phyloP scores from a whole-genome alignment of 1,140 invertebrate genomes.

The Macrobrachium rosenbergii region DNA sequence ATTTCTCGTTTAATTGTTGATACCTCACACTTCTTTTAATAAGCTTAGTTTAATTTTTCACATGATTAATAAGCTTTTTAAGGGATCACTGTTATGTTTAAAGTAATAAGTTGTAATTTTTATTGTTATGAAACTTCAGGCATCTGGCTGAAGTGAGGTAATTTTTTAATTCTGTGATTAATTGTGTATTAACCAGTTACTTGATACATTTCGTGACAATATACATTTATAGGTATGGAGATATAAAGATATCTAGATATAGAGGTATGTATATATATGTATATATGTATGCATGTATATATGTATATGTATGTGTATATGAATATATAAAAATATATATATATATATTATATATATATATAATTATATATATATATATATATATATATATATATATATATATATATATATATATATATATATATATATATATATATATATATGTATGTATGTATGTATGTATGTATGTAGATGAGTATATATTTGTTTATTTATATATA shows the following conservation, averaged over 20 bases:
- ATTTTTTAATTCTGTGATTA: too few species aligned
- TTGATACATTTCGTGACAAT: too few species aligned
- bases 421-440: slow-evolving; percentile 8
- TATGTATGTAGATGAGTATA: neutral
- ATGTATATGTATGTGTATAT: neutral
- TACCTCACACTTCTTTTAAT: too few species aligned
- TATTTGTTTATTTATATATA: neutral
- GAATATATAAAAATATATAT: neutral
- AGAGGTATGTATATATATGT: neutral
- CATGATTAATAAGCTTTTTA: too few species aligned
- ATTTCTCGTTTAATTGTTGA: too few species aligned
- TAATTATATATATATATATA: neutral
- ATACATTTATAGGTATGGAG: too few species aligned
- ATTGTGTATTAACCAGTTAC: too few species aligned
- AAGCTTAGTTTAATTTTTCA: too few species aligned
- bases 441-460: neutral
- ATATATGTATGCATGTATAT: neutral
- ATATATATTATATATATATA: neutral
- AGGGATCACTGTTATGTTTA: too few species aligned
- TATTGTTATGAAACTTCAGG: too few species aligned
- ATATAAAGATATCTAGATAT: neutral
- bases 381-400: slow-evolving; percentile 4
- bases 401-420: slow-evolving; percentile 22
- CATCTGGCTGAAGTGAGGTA: too few species aligned
- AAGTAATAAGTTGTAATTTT: too few species aligned